These are phyloP conservation scores for Dione vanillae DNA, from an alignment of 2,888 invertebrate genomes.

Conservation along the genomic window DNA sequence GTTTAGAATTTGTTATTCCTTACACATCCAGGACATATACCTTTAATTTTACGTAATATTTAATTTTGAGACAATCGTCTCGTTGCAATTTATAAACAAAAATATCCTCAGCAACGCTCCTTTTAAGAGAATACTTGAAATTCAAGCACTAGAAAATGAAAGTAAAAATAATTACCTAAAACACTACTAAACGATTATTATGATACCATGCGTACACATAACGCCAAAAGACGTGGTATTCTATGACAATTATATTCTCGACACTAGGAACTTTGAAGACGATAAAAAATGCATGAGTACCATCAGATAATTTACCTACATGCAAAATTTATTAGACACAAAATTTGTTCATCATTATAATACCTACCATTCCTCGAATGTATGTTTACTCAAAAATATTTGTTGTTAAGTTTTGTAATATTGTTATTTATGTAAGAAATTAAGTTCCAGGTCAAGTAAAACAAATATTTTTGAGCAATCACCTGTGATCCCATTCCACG, in stretches of 20 bases:
- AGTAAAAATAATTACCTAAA: constrained; percentile 36
- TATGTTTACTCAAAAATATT: constrained; percentile 64
- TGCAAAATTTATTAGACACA: constrained; percentile 71
- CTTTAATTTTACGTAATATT: neutral
- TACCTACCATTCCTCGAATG: constrained; percentile 56
- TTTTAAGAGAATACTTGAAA: constrained; percentile 22
- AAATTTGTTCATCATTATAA: constrained; percentile 54
- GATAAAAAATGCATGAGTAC: constrained; percentile 47
- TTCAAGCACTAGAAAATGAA: constrained; percentile 43
- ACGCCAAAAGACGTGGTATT: constrained; percentile 33
- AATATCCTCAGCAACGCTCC: neutral
- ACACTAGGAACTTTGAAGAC: constrained; percentile 34
- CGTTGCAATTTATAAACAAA: neutral
- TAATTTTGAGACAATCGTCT: neutral
- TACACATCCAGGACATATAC: neutral
- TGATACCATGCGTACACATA: constrained; percentile 46
- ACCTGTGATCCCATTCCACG: constrained; percentile 73
- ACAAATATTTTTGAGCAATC: constrained; percentile 68
- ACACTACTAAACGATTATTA: constrained; percentile 39
- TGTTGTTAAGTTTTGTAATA: constrained; percentile 42
- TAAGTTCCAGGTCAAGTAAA: constrained; percentile 22
- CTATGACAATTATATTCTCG: constrained; percentile 26
- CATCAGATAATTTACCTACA: constrained; percentile 66
- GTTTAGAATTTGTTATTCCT: too few relatives aligned
- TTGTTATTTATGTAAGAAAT: neutral